Evolutionary conservation across 2,888 invertebrate species (phyloP), one percentile per base, ranked within the genome.

Genomic region (Orthosia cruda): DNA sequence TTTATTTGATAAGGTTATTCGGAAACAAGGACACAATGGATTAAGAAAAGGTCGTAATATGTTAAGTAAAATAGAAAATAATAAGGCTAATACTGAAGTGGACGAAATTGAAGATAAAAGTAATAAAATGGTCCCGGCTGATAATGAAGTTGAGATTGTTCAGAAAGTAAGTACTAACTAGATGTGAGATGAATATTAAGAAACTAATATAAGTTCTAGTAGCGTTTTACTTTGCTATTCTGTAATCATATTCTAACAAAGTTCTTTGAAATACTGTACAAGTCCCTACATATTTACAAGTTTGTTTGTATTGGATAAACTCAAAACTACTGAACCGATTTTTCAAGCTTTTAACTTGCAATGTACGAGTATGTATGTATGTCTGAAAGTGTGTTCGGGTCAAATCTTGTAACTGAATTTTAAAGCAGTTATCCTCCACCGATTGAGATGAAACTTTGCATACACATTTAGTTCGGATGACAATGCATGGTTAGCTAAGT

Each of bases 151-250:
- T 63, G 69, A 84, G 40, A 77, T 85, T 58, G 47, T 85, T 71
- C 81, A 89, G 62, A 88, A 88, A 83, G 93, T 93, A 88, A 91
- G 90, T 87, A 67, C 15, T 15, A 16, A 59, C 23, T 12, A 66
- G 50, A 50, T 64, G 16, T 59, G 1, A 20, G 15, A 64, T 54
- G 1, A 68, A 57, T 69, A 23, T 54, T 57, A 58, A 72, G n/a
- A n/a, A 68, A 65, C 49, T 61, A 62, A 71, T 63, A 66, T 49
- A 57, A 61, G 23, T 58, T 54, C 3, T 40, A 59, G 9, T 23
- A 66, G 55, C 64, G 57, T 55, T 40, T 62, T 49, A 63, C 57
- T 61, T 71, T 49, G 50, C 52, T 20, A 20, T 26, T 54, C 47
- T 45, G 12, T 63, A 59, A 63, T 59, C 40, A 76, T 62, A 18